Evolutionary conservation across 2,797 vertebrate genomes (phyloP).

Genomic region (Kryptopterus vitreolus): DNA sequence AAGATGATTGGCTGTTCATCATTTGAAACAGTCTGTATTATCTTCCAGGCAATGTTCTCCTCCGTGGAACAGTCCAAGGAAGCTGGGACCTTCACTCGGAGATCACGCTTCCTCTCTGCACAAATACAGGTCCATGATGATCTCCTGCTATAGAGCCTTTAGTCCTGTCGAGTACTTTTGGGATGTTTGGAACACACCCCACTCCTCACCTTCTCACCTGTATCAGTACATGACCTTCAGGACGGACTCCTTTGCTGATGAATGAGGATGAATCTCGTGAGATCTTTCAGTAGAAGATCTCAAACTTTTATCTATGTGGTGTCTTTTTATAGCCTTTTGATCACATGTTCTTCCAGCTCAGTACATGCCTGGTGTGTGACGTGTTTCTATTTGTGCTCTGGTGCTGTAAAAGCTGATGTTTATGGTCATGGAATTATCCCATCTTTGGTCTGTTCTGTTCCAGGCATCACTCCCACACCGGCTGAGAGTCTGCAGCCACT

Average conservation of each 20-base stretch:
- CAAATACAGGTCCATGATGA: too few relatives aligned
- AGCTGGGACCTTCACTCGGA: background rate
- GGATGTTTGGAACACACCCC: too few relatives aligned
- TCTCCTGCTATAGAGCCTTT: too few relatives aligned
- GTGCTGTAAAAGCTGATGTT: background rate
- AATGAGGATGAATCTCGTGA: too few relatives aligned
- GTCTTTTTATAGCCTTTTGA: background rate
- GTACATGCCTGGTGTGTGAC: background rate
- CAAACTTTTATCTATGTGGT: too few relatives aligned
- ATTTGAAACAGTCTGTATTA: background rate
- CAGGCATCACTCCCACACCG: conserved; percentile 24
- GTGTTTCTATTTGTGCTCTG: background rate
- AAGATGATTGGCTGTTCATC: background rate
- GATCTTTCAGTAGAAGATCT: too few relatives aligned
- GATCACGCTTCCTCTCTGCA: too few relatives aligned
- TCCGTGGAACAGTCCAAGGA: background rate
- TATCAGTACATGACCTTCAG: too few relatives aligned
- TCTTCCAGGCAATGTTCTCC: background rate
- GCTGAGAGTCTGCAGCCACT: conserved; percentile 20
- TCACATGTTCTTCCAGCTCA: too few relatives aligned
- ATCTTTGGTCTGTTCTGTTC: conserved; percentile 14
- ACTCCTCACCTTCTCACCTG: too few relatives aligned
- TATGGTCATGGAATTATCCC: background rate
- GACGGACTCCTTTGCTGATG: too few relatives aligned
- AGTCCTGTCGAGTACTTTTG: too few relatives aligned